These are phyloP conservation scores for Camelus bactrianus DNA, from an alignment of 2,113 vertebrate genomes.

Conservation along the genomic window DNA sequence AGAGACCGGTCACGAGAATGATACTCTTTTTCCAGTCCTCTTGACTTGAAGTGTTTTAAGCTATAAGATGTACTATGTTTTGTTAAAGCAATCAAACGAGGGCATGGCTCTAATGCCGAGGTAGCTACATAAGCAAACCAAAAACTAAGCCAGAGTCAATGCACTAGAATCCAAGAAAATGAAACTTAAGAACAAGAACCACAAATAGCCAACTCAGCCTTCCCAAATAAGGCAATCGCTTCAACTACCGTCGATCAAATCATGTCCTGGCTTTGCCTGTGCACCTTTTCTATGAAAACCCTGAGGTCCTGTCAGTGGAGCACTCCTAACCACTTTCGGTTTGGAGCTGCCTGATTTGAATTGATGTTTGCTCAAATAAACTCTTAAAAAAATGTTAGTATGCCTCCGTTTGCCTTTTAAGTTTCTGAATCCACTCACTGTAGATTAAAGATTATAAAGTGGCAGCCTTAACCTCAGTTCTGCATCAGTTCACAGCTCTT, in stretches of 20 bases:
- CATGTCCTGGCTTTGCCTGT: background rate
- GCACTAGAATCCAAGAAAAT: background rate
- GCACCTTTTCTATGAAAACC: background rate
- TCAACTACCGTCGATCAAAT: background rate
- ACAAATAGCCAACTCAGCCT: background rate
- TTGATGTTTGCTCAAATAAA: background rate
- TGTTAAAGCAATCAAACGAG: background rate
- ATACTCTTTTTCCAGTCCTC: background rate
- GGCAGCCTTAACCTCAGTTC: background rate
- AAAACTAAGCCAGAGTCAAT: background rate
- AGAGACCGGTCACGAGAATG: background rate
- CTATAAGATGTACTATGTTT: background rate
- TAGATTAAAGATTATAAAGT: background rate
- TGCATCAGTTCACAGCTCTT: background rate
- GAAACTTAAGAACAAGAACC: background rate
- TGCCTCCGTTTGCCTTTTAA: background rate
- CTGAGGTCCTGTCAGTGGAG: background rate
- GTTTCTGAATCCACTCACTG: background rate
- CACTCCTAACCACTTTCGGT: background rate
- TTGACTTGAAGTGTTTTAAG: background rate
- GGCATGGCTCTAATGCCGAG: background rate
- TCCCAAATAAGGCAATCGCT: background rate
- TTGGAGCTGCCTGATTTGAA: background rate
- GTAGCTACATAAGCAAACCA: background rate
- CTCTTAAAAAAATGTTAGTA: background rate